Evolutionary conservation across 2,113 vertebrate genomes (phyloP).

Genomic region (Tympanuchus pallidicinctus): DNA sequence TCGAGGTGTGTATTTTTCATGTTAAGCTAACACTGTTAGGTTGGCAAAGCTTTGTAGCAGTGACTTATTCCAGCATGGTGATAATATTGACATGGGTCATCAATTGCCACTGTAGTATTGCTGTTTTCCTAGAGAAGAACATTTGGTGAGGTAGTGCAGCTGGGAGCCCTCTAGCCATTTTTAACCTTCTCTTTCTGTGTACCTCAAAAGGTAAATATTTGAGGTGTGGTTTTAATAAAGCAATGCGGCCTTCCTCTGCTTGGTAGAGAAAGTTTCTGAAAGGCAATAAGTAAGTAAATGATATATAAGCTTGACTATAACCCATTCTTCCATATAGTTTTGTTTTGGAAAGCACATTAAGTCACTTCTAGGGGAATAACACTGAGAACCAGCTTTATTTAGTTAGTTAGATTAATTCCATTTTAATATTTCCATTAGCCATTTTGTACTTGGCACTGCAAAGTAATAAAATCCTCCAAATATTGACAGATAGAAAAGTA

Average conservation of each 20-base stretch:
- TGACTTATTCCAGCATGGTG: background rate
- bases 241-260: background rate
- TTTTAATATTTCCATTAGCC: constrained; percentile 83
- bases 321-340: constrained; percentile 11
- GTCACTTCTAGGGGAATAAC: constrained; percentile 61
- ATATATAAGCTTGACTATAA: background rate
- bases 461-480: constrained; percentile 80
- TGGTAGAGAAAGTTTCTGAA: background rate
- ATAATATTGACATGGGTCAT: background rate
- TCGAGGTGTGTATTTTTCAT: background rate
- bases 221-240: background rate
- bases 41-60: background rate
- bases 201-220: background rate
- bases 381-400: constrained; percentile 67
- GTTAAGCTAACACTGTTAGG: background rate
- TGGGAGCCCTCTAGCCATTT: background rate
- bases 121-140: background rate
- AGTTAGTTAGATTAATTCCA: constrained; percentile 80
- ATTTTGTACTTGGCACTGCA: constrained; percentile 75
- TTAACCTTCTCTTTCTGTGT: background rate
- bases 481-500: constrained; percentile 81
- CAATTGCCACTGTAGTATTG: background rate
- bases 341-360: constrained; percentile 61
- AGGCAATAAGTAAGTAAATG: constrained; percentile 3
- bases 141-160: background rate